phyloP scores from a whole-genome alignment of 2,797 vertebrate species.

The Triplophysa bombifrons region DNA sequence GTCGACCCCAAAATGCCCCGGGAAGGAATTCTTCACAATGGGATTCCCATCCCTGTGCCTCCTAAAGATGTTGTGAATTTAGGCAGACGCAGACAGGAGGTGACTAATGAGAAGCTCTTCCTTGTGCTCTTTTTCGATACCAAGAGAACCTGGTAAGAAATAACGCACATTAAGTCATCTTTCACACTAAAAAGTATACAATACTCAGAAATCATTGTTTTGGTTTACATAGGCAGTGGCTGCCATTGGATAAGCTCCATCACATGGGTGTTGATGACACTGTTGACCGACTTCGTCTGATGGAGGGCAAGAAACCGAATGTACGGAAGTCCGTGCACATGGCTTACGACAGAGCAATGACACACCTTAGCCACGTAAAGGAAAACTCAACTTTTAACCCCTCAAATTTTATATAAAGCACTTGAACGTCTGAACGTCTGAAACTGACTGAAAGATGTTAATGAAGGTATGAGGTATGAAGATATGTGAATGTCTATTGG shows the following conservation, averaged over 20 bases:
- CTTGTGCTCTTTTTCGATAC: constrained; percentile 99
- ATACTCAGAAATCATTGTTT: neutral
- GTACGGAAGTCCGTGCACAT: constrained; percentile 97
- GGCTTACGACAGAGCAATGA: constrained; percentile 94
- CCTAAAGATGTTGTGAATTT: constrained; percentile 93
- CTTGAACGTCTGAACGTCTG: constrained; percentile 42
- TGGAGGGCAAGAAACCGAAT: constrained; percentile 96
- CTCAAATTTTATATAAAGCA: constrained; percentile 85
- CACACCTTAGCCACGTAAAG: constrained; percentile 89
- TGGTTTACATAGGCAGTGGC: constrained; percentile 88
- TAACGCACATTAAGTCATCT: neutral
- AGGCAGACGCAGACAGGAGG: constrained; percentile 85
- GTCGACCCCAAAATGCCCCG: constrained; percentile 97
- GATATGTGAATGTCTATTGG: constrained; percentile 4
- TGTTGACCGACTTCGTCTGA: constrained; percentile 92
- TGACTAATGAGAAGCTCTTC: constrained; percentile 91
- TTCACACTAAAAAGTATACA: neutral
- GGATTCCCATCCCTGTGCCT: constrained; percentile 96
- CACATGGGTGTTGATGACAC: constrained; percentile 92
- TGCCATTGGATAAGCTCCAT: constrained; percentile 90
- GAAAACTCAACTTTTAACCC: constrained; percentile 87
- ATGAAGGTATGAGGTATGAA: constrained; percentile 21
- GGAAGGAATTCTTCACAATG: constrained; percentile 96
- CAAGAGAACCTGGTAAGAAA: constrained; percentile 95
- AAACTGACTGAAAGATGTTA: constrained; percentile 35